phyloP scores from a whole-genome alignment of 2,888 invertebrate genomes.

The Polydesmus complanatus region DNA sequence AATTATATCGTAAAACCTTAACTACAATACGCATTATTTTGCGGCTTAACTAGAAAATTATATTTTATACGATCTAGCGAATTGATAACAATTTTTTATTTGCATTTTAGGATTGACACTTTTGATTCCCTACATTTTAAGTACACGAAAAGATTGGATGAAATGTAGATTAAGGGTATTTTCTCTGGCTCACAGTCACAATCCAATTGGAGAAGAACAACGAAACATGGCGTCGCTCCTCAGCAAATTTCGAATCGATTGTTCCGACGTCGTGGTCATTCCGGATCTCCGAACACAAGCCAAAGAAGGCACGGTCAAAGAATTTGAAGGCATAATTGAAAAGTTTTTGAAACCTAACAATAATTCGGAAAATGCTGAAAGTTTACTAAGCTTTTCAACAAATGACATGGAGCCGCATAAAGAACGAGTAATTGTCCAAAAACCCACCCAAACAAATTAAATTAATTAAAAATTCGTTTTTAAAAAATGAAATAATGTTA shows the following conservation, averaged over 20 bases:
- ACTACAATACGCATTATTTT: no score
- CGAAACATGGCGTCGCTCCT: constrained; percentile 81
- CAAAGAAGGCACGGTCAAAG: constrained; percentile 49
- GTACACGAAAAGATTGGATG: constrained; percentile 64
- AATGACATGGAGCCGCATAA: constrained; percentile 6
- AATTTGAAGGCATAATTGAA: constrained; percentile 63
- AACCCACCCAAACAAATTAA: no score
- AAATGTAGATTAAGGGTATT: constrained; percentile 67
- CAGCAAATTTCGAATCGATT: constrained; percentile 93
- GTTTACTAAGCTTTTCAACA: neutral
- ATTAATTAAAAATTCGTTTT: constrained; percentile 4
- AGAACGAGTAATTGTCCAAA: constrained; percentile 12
- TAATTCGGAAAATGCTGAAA: constrained; percentile 32
- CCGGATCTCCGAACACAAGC: constrained; percentile 81
- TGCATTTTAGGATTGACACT: constrained; percentile 51
- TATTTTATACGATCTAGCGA: neutral
- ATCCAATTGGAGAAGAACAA: constrained; percentile 78
- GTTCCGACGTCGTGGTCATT: constrained; percentile 80
- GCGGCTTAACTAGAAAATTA: neutral
- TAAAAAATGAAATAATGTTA: neutral
- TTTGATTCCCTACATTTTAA: constrained; percentile 71
- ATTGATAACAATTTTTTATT: neutral
- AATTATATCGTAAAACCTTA: no score
- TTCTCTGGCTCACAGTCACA: constrained; percentile 69
- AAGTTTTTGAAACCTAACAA: constrained; percentile 42